These are phyloP conservation scores for Limanda limanda DNA, from an alignment of 2,113 vertebrate species.

Conservation along the genomic window DNA sequence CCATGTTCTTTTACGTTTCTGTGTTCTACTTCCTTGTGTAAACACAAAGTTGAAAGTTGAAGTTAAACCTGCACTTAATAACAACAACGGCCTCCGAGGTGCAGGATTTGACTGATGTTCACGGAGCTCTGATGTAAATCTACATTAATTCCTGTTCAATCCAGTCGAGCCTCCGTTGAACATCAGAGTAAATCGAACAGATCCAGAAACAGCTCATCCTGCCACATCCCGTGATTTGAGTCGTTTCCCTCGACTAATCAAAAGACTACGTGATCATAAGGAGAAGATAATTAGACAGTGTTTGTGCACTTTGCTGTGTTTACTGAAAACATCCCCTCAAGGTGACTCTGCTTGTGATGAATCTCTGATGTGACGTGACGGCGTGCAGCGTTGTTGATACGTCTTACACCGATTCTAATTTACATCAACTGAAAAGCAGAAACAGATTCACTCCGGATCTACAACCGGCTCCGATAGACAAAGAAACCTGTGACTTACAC, in stretches of 20 bases:
- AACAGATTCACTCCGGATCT: not conserved
- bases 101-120: too few relatives aligned
- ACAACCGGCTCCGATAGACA: not conserved
- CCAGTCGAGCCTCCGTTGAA: not conserved
- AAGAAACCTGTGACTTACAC: constrained; percentile 10
- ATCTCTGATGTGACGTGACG: constrained; percentile 3
- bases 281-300: constrained; percentile 27
- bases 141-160: not conserved
- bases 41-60: too few relatives aligned
- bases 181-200: not conserved
- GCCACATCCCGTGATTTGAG: not conserved
- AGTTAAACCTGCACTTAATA: too few relatives aligned
- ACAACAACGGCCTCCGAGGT: too few relatives aligned
- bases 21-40: too few relatives aligned
- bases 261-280: constrained; percentile 33
- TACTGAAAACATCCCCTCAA: constrained; percentile 8
- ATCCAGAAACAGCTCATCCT: too few relatives aligned
- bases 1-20: too few relatives aligned
- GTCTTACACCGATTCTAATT: constrained; percentile 1
- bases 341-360: constrained; percentile 23
- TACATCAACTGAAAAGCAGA: constrained; percentile 8
- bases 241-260: constrained; percentile 18
- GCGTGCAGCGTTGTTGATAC: not conserved
- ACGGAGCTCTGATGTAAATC: too few relatives aligned
- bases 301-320: constrained; percentile 7